Conservation (phyloP, 92 coral and sea anemone genomes). For the Actinostola sp. region DNA sequence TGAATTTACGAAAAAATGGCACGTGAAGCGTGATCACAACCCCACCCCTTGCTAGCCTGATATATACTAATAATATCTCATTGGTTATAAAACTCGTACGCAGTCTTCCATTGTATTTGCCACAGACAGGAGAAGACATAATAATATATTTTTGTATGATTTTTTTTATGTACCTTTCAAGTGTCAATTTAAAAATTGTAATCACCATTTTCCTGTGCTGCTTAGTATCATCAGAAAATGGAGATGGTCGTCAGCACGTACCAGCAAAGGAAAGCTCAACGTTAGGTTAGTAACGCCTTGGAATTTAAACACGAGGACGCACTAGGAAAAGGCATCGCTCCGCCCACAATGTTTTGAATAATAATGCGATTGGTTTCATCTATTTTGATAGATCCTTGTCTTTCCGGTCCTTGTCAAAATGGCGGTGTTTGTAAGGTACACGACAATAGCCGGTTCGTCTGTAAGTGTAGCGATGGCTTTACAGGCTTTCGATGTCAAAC, state of each 20-base stretch:
- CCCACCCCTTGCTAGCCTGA: too few relatives aligned
- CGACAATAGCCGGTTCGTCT: slow-evolving; percentile 43
- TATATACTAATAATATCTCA: too few relatives aligned
- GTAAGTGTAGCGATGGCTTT: slow-evolving; percentile 76
- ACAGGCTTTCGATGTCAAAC: slow-evolving; percentile 73
- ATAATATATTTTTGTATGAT: too few relatives aligned
- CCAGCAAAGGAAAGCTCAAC: slow-evolving; percentile 23
- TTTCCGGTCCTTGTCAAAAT: slow-evolving; percentile 79
- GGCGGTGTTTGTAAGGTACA: slow-evolving; percentile 63
- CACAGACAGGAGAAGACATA: too few relatives aligned
- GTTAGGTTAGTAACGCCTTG: not conserved
- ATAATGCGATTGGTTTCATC: not conserved
- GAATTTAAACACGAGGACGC: not conserved
- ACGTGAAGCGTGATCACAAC: too few relatives aligned
- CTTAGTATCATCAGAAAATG: slow-evolving; percentile 13
- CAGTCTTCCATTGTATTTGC: too few relatives aligned
- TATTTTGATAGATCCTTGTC: slow-evolving; percentile 45
- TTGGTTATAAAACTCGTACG: too few relatives aligned
- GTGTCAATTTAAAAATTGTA: too few relatives aligned
- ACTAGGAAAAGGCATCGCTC: too few relatives aligned
- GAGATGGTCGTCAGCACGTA: slow-evolving; percentile 58
- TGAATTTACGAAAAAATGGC: too few relatives aligned
- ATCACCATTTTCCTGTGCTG: not conserved
- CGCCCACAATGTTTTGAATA: not conserved
- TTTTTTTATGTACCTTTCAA: too few relatives aligned